These are phyloP conservation scores for Drosophila gaucha DNA, from an alignment of 2,888 invertebrate genomes.

Conservation along the genomic window DNA sequence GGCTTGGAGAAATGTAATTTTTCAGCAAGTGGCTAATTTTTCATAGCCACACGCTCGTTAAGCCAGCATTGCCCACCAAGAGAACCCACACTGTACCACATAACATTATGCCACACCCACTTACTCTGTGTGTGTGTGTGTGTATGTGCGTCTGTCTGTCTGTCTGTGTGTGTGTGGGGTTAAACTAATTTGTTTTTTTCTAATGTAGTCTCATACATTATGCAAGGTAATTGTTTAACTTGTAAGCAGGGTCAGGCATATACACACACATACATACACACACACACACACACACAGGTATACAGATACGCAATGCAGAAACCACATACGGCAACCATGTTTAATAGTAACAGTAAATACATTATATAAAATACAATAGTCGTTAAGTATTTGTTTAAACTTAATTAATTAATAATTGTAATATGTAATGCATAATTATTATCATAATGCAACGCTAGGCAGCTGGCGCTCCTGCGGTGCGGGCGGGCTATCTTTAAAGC, in stretches of 20 bases:
- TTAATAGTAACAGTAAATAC: constrained; percentile 56
- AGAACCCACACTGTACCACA: constrained; percentile 23
- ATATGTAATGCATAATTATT: constrained; percentile 60
- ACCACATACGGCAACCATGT: constrained; percentile 40
- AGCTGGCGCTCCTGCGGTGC: constrained; percentile 49
- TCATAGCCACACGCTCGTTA: constrained; percentile 65
- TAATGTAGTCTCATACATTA: constrained; percentile 71
- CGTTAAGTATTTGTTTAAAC: constrained; percentile 77
- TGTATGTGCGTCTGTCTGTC: constrained; percentile 1
- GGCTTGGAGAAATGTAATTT: constrained; percentile 64
- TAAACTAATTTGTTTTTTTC: constrained; percentile 66
- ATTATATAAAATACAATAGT: constrained; percentile 68
- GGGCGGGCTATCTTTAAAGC: constrained; percentile 42
- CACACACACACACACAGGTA: constrained; percentile 4
- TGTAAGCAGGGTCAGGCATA: constrained; percentile 53
- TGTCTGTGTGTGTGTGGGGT: constrained; percentile 37
- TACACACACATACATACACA: constrained; percentile 16
- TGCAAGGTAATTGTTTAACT: constrained; percentile 71
- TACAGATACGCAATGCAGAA: constrained; percentile 20
- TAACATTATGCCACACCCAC: constrained; percentile 15
- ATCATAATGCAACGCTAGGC: constrained; percentile 48
- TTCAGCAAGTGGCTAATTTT: constrained; percentile 77
- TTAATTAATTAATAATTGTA: constrained; percentile 74
- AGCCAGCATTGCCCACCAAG: constrained; percentile 47
- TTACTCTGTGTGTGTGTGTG: constrained; percentile 3